These are phyloP conservation scores for Ophonus ardosiacus DNA, from an alignment of 2,888 invertebrate species.

Conservation along the genomic window DNA sequence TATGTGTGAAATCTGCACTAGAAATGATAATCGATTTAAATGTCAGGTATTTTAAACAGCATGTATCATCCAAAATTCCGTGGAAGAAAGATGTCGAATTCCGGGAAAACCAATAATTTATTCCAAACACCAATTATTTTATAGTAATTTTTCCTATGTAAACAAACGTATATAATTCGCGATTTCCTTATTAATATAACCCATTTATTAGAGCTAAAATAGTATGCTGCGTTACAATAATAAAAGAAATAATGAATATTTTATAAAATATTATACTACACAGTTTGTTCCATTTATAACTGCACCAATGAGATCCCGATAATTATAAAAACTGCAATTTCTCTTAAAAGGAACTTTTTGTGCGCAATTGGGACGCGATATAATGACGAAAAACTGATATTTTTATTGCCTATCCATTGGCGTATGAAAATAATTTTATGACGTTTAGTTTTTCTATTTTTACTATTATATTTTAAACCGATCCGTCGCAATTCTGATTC, in stretches of 20 bases:
- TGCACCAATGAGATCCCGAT: background rate
- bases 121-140: background rate
- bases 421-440: no score
- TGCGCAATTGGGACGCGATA: no score
- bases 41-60: constrained; percentile 6
- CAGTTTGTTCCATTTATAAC: no score
- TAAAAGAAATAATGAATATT: no score
- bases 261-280: no score
- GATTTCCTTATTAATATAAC: background rate
- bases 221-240: no score
- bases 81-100: constrained; percentile 29
- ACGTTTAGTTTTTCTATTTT: no score
- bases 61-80: constrained; percentile 53
- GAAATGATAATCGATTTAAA: constrained; percentile 49
- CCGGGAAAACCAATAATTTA: constrained; percentile 32
- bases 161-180: constrained; percentile 6
- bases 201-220: background rate
- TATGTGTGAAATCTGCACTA: background rate
- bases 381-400: no score
- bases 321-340: background rate
- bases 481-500: no score
- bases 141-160: constrained; percentile 1
- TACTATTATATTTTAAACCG: no score
- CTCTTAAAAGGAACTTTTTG: no score
- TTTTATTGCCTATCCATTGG: no score